Conservation (phyloP, 2,797 vertebrate species). For the Lacerta viridis region DNA sequence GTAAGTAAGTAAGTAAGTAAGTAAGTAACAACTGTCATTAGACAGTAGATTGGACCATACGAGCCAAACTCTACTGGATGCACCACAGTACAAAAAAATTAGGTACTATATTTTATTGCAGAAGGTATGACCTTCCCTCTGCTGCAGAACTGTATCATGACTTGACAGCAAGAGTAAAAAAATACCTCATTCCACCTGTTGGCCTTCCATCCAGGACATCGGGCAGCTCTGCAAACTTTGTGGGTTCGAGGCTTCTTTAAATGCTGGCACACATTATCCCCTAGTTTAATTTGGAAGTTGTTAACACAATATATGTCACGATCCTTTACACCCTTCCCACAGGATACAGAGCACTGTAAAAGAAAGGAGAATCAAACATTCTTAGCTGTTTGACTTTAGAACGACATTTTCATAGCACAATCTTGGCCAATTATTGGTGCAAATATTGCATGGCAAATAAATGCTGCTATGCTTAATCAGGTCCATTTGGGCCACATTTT, state of each 20-base stretch:
- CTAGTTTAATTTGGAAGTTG: slow-evolving; percentile 82
- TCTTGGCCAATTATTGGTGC: fast-evolving
- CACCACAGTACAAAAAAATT: background rate
- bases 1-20: background rate
- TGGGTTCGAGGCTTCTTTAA: slow-evolving; percentile 84
- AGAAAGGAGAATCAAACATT: slow-evolving; percentile 37
- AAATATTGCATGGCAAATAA: background rate
- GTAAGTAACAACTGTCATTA: background rate
- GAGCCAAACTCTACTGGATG: background rate
- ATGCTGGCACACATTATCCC: slow-evolving; percentile 85
- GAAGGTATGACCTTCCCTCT: background rate
- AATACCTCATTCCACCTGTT: slow-evolving; percentile 91
- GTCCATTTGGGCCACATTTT: background rate
- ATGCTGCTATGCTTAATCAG: background rate
- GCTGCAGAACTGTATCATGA: background rate
- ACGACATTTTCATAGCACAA: slow-evolving; percentile 27
- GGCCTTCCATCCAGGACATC: slow-evolving; percentile 92
- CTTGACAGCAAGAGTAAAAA: slow-evolving; percentile 67
- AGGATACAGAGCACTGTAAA: slow-evolving; percentile 92
- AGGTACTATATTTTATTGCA: background rate
- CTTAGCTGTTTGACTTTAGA: slow-evolving; percentile 30
- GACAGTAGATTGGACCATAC: background rate
- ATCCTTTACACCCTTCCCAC: slow-evolving; percentile 91
- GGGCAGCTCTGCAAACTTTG: slow-evolving; percentile 87
- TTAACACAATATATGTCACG: slow-evolving; percentile 88